Base-by-base conservation (phyloP, 2,888 invertebrate genomes). In the Scaptomyza parva region DNA sequence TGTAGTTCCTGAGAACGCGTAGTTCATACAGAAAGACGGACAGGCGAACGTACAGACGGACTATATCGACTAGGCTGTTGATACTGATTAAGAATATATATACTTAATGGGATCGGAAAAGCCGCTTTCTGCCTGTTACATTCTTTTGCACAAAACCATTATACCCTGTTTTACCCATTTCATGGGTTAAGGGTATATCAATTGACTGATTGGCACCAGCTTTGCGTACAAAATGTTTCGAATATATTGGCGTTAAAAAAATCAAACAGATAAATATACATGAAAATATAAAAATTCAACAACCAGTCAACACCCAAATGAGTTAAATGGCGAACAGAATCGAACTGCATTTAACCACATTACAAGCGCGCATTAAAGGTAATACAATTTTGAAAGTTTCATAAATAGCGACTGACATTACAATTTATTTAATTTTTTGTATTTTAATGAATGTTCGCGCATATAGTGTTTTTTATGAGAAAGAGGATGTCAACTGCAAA, bases 331-430 rank as follows among this genome's bases (percentile, higher is more conserved):
- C 69, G 58, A 57, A 57, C 60, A 60, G 70, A 66, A 66, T 77
- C 54, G 65, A 65, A 68, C 70, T 71, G 53, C 71, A 66, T 66
- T 66, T 45, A 60, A 64, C 65, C 72, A 61, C 76, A 80, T 82
- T 80, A 78, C 76, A 74, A 58, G 74, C 62, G 67, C 58, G 72
- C 76, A 74, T 78, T 78, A 78, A 71, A 67, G 70, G 67, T 70
- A 59, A 83, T 79, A 77, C 45, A 86, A 83, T 69, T 77, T 81
- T 67, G 66, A 77, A 86, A 81, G 55, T 86, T 83, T 62, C 62
- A 76, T 76, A 76, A 74, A 74, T 71, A 71, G 59, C 66, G 51
- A 59, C 58, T 71, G 73, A 55, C 76, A 71, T 70, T 73, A 52
- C 61, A 70, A 62, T 76, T 62, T 71, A 76, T 73, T 52, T 43